A percentile compares a stretch with the other conserved stretches of the same genome.
These are phyloP conservation scores for Coryphaenoides rupestris DNA, from an alignment of 2,113 vertebrate species.

Conservation along the genomic window DNA sequence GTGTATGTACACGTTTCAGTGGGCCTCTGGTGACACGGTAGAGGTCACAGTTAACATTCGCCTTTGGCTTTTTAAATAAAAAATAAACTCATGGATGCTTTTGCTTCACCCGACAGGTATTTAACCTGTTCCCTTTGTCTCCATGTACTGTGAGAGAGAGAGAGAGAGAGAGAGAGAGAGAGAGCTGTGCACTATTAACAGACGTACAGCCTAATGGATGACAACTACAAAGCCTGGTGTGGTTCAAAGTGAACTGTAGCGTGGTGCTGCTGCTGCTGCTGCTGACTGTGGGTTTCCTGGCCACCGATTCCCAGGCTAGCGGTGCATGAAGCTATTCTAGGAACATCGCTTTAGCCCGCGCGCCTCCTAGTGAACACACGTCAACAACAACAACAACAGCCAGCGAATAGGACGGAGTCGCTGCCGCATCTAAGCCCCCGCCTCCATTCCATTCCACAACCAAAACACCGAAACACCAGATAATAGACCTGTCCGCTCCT, in stretches of 20 bases:
- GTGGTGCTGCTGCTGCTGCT: not conserved
- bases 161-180: not conserved
- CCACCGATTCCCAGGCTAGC: too few relatives aligned
- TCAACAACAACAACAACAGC: too few relatives aligned
- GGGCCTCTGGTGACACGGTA: not conserved
- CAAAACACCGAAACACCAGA: too few relatives aligned
- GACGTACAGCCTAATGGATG: not conserved
- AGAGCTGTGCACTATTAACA: not conserved
- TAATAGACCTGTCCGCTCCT: too few relatives aligned
- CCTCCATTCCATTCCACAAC: too few relatives aligned
- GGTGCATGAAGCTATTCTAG: too few relatives aligned
- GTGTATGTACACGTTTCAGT: constrained; percentile 1
- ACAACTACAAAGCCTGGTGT: not conserved
- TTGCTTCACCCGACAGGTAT: not conserved
- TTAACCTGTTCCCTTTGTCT: not conserved
- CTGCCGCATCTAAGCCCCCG: too few relatives aligned
- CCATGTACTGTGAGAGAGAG: not conserved
- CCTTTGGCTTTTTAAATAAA: not conserved
- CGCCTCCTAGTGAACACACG: too few relatives aligned
- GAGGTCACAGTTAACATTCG: too few relatives aligned
- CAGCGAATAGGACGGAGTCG: too few relatives aligned
- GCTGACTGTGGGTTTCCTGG: too few relatives aligned
- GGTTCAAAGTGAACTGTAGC: not conserved
- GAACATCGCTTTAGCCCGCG: too few relatives aligned
- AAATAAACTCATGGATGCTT: not conserved